A percentile compares a stretch with the other conserved stretches of the same genome.
Conservation (phyloP, 2,113 vertebrate species). For the Calypte anna region DNA sequence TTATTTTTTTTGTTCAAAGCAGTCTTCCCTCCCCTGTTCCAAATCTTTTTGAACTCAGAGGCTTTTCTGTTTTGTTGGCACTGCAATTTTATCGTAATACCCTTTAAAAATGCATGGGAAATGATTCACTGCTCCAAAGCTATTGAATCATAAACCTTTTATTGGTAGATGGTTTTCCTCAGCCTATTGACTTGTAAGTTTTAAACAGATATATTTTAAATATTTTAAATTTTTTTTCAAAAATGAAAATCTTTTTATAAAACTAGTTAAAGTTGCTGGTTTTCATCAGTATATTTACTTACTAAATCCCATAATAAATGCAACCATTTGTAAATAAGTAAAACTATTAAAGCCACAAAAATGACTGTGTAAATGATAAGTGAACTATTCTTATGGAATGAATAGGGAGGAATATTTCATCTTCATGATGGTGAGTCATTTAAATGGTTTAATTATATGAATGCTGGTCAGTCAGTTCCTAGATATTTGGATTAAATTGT, state of each 20-base stretch:
- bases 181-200: neutral
- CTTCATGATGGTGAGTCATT: neutral
- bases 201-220: neutral
- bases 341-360: neutral
- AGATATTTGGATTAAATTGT: neutral
- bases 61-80: neutral
- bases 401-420: neutral
- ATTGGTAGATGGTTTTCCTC: neutral
- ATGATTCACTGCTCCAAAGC: neutral
- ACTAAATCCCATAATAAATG: neutral
- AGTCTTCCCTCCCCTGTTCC: neutral
- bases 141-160: neutral
- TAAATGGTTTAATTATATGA: neutral
- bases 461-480: neutral
- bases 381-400: neutral
- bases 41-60: conserved; percentile 9
- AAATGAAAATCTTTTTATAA: neutral
- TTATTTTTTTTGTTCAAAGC: neutral
- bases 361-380: neutral
- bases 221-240: neutral
- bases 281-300: neutral
- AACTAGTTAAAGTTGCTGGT: neutral
- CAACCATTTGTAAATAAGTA: neutral
- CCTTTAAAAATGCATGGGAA: conserved; percentile 38
- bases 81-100: neutral